Evolutionary conservation across 2,797 vertebrate species (phyloP), one percentile per base, ranked within the genome.

Genomic region (Molossus alvarezi): DNA sequence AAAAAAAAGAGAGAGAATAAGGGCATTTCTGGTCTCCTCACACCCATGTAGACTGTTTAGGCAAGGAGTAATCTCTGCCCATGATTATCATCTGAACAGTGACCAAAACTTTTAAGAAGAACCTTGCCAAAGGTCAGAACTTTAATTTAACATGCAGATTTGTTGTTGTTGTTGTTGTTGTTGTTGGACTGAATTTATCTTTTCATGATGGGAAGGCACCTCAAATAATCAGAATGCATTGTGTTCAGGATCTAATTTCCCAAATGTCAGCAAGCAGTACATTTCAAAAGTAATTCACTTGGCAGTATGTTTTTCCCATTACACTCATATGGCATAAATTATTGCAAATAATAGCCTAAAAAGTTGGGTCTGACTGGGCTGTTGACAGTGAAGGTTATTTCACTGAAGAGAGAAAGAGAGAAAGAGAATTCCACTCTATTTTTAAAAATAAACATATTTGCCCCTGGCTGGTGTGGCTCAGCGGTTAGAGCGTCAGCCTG

Each of bases 291-390:
- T 92, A 92, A 93, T 97, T 96, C 88, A 91, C 77, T 97, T 92
- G 95, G 96, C 91, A 94, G 60, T 93, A 90, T 97, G 94, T 96
- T 98, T 97, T 97, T 80, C 94, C 94, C 95, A 97, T 95, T 97
- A 96, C n/a, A 92, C 75, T 97, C 95, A 92, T 91, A 93, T 94
- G 94, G 87, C 93, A 96, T 83, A 96, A 97, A 96, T 97, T 97
- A 95, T 94, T 95, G 81, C 92, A 96, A 93, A 95, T 97, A 96
- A 95, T 94, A 95, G 92, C 84, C 89, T 95, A 88, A 80, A 71
- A 97, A 88, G 86, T 94, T 95, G 94, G 84, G 6, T 79, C 89
- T 95, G 91, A 87, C 84, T 85, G 69, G 86, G 33, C 91, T 88
- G 53, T 88, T 93, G 87, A 89, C 96, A 92, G 60, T 69, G 65